phyloP scores from a whole-genome alignment of 2,888 invertebrate genomes.

The Furcula furcula region DNA sequence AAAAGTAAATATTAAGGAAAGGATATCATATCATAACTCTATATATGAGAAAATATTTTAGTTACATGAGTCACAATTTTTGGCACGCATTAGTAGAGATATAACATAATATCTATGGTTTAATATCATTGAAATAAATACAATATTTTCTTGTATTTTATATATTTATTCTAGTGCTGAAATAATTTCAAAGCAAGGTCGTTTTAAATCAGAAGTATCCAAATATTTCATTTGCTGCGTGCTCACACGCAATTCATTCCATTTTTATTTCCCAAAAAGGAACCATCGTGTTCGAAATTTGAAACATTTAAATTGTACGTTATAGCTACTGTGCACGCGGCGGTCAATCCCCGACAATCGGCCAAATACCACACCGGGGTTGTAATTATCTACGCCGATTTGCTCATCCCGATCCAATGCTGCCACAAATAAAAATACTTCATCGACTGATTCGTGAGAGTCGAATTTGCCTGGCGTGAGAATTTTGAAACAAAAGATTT shows the following conservation, averaged over 20 bases:
- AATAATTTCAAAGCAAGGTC: constrained; percentile 7
- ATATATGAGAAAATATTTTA: too few species aligned
- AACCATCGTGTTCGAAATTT: constrained; percentile 63
- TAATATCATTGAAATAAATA: too few species aligned
- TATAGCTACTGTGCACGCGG: constrained; percentile 78
- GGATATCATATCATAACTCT: not conserved
- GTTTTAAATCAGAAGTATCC: constrained; percentile 24
- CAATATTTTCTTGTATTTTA: too few species aligned
- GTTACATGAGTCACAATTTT: too few species aligned
- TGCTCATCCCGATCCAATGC: constrained; percentile 67
- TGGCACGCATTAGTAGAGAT: too few species aligned
- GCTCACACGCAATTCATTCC: constrained; percentile 33
- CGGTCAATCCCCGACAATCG: constrained; percentile 34
- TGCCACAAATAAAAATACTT: constrained; percentile 66
- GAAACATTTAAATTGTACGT: constrained; percentile 81
- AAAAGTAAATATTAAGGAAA: too few species aligned
- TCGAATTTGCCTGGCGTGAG: constrained; percentile 67
- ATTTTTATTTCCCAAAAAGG: constrained; percentile 5
- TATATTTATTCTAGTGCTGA: too few species aligned
- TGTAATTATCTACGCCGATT: constrained; percentile 76
- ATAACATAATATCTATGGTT: too few species aligned
- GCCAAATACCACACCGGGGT: constrained; percentile 67
- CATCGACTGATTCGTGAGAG: constrained; percentile 61
- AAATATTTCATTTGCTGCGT: constrained; percentile 32
- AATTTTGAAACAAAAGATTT: constrained; percentile 51